These are phyloP conservation scores for Plutomurus gul DNA, from an alignment of 1,140 invertebrate species.

Conservation along the genomic window DNA sequence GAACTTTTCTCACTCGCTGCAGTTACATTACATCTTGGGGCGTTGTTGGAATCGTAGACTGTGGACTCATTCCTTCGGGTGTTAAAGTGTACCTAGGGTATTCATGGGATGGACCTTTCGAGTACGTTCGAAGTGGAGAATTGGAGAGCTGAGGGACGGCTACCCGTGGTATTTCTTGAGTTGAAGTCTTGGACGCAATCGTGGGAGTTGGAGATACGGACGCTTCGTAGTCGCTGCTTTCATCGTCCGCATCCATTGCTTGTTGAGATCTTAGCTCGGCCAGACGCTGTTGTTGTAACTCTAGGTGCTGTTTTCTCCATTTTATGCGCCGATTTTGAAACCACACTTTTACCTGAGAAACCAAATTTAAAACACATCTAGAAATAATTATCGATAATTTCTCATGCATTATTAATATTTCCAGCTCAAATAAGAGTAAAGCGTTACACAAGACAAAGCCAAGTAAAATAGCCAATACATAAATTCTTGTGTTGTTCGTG, in stretches of 20 bases:
- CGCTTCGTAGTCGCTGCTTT: slow-evolving; percentile 9
- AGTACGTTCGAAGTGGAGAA: too few species aligned
- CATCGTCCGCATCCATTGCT: slow-evolving; percentile 34
- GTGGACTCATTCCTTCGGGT: too few species aligned
- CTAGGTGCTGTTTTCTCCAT: slow-evolving; percentile 91
- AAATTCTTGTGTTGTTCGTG: too few species aligned
- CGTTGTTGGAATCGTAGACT: too few species aligned
- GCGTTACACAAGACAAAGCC: not conserved
- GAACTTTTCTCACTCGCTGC: too few species aligned
- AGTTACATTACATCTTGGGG: too few species aligned
- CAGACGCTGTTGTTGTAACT: slow-evolving; percentile 81
- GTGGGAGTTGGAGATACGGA: slow-evolving; percentile 24
- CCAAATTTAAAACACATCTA: too few species aligned
- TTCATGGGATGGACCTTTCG: too few species aligned
- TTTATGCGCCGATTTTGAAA: slow-evolving; percentile 96
- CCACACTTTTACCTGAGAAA: slow-evolving; percentile 90
- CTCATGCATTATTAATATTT: not conserved
- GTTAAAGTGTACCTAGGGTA: too few species aligned
- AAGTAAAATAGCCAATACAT: not conserved
- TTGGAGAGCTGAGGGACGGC: not conserved
- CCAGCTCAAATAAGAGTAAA: not conserved
- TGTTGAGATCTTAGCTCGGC: slow-evolving; percentile 73
- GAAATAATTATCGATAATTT: too few species aligned
- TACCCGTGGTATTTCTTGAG: not conserved
- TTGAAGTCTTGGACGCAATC: not conserved